Percentiles rank a stretch among this genome's conserved stretches.
These are phyloP conservation scores for Sorex fumeus DNA, from an alignment of 2,113 vertebrate genomes.

Conservation along the genomic window DNA sequence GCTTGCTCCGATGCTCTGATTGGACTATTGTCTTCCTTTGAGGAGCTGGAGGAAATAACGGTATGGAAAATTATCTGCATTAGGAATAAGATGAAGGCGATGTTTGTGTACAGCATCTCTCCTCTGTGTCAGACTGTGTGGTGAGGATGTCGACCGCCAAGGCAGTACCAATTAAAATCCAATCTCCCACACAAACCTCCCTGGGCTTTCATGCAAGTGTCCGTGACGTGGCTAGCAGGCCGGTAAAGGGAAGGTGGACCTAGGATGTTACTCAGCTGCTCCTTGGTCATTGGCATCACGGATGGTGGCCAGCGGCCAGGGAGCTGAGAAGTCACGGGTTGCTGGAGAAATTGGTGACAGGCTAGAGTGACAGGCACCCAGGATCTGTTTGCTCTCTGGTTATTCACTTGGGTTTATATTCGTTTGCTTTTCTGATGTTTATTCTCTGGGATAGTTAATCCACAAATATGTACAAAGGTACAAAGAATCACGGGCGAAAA, in stretches of 20 bases:
- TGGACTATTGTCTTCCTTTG: constrained; percentile 60
- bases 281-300: not conserved
- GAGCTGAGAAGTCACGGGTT: not conserved
- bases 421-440: not conserved
- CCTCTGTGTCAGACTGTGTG: not conserved
- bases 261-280: not conserved
- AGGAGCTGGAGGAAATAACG: constrained; percentile 39
- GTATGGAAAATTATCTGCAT: not conserved
- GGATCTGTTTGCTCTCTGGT: not conserved
- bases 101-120: not conserved
- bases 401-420: not conserved
- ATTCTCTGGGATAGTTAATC: not conserved
- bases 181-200: not conserved
- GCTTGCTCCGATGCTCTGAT: constrained; percentile 47
- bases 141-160: not conserved
- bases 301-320: not conserved
- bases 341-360: not conserved
- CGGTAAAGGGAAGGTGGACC: not conserved
- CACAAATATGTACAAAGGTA: not conserved
- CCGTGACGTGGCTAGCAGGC: too few relatives aligned
- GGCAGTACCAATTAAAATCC: fast-evolving
- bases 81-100: not conserved
- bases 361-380: not conserved
- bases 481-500: not conserved
- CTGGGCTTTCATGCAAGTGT: too few relatives aligned